Base-by-base conservation (phyloP, 2,113 vertebrate genomes). In the Xyrauchen texanus region DNA sequence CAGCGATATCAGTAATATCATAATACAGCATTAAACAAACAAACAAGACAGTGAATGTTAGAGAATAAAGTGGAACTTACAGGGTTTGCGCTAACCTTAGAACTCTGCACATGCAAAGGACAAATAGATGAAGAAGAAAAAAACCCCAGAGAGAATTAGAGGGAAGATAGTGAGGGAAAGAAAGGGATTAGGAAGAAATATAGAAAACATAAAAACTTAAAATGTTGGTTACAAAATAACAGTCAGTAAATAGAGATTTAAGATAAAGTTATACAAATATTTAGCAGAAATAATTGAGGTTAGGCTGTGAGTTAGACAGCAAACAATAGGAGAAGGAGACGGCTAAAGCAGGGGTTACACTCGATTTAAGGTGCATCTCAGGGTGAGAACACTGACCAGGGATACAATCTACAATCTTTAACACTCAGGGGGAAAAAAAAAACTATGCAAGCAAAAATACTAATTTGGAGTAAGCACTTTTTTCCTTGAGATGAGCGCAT, bases 41-140 rank as follows among this genome's bases (percentile, higher is more conserved):
- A 72, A 69, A 69, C 34, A 65, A 79, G 68, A 85, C 76, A 80
- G 81, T 81, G 83, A 78, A 83, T 72, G 15, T 80, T 66, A 86
- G 88, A 92, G 90, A 89, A 92, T 89, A 93, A 93, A 93, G 86
- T 86, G 94, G 92, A 95, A 94, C 93, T 97, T 97, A 96, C 93
- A 96, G 92, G 88, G 91, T 93, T 94, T 92, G 94, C 95, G 98
- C 95, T 98, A 97, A 94, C 96, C 96, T 98, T 99, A 95, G 97
- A 97, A 94, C 95, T 97, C 97, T 98, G 96, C 92, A 93, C 95
- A 96, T 97, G 95, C 93, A 96, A 94, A 90, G 93, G 92, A 91
- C 93, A 91, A 92, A 94, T 90, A 91, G n/a, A n/a, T n/a, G n/a
- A 90, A 92, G 83, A 89, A 89, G 92, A 93, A 92, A 94, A 94